Evolutionary conservation across 2,888 invertebrate species (phyloP).

Genomic region (Andrena minutula): DNA sequence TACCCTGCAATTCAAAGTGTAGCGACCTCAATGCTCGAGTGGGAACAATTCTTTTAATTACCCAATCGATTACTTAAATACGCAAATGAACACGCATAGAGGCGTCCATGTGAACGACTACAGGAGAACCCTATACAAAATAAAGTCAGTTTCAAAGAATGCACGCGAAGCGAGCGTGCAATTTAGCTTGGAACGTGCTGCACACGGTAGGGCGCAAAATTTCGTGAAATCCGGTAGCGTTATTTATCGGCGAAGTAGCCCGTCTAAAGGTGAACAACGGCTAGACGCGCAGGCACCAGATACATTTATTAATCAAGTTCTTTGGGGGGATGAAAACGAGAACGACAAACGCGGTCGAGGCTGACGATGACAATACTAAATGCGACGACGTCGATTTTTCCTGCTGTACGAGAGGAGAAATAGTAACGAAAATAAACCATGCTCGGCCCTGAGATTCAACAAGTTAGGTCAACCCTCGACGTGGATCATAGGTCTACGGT

Average conservation of each 20-base stretch:
- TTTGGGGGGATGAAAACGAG: conserved; percentile 18
- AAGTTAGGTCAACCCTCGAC: conserved; percentile 53
- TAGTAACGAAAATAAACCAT: conserved; percentile 36
- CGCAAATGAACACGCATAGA: neutral
- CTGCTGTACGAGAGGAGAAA: conserved; percentile 5
- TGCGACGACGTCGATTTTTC: conserved; percentile 30
- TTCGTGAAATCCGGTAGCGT: too few species aligned
- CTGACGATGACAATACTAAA: conserved; percentile 25
- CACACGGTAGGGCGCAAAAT: too few species aligned
- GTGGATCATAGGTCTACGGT: conserved; percentile 30
- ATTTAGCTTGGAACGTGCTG: too few species aligned
- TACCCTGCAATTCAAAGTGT: neutral
- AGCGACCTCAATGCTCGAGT: neutral
- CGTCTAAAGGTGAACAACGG: neutral
- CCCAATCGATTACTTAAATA: neutral
- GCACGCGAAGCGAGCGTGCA: too few species aligned
- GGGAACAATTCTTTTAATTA: neutral
- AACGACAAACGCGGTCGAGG: conserved; percentile 45
- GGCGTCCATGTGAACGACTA: too few species aligned
- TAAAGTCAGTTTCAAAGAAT: too few species aligned
- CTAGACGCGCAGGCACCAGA: neutral
- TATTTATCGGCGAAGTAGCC: neutral
- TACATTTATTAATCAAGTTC: conserved; percentile 8
- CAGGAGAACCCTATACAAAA: too few species aligned
- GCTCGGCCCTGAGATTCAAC: conserved; percentile 51